phyloP scores from a whole-genome alignment of 1,140 invertebrate genomes.

The Drosophila triauraria region DNA sequence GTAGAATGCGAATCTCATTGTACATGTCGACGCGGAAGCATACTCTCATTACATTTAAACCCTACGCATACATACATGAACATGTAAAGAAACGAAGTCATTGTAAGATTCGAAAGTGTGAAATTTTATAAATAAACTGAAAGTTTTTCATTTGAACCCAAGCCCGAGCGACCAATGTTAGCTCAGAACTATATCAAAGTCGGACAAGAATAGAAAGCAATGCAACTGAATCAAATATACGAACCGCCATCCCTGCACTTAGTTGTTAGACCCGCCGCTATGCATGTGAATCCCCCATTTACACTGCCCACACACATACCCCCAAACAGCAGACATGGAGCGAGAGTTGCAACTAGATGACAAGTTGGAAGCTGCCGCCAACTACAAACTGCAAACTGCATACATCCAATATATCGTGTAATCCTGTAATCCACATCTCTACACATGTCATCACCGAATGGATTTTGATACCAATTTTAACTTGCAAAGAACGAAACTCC shows the following conservation, averaged over 20 bases:
- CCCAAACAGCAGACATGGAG: constrained; percentile 16
- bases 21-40: constrained; percentile 60
- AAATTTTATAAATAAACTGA: constrained; percentile 74
- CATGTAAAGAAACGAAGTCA: constrained; percentile 64
- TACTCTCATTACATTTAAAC: constrained; percentile 44
- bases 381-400: constrained; percentile 41
- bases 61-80: constrained; percentile 30
- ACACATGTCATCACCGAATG: constrained; percentile 45
- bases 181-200: constrained; percentile 57
- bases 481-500: constrained; percentile 48
- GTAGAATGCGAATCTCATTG: constrained; percentile 74
- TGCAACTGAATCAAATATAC: constrained; percentile 27
- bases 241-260: constrained; percentile 62
- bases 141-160: constrained; percentile 73
- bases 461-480: constrained; percentile 76
- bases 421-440: constrained; percentile 25
- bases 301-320: constrained; percentile 2
- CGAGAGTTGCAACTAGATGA: constrained; percentile 38
- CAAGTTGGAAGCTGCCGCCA: constrained; percentile 52
- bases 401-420: constrained; percentile 20
- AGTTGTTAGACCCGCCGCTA: constrained; percentile 67
- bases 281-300: constrained; percentile 53
- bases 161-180: constrained; percentile 41
- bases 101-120: constrained; percentile 67
- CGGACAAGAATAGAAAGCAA: constrained; percentile 25